phyloP scores from a whole-genome alignment of 2,113 vertebrate species.

The Brienomyrus brachyistius region DNA sequence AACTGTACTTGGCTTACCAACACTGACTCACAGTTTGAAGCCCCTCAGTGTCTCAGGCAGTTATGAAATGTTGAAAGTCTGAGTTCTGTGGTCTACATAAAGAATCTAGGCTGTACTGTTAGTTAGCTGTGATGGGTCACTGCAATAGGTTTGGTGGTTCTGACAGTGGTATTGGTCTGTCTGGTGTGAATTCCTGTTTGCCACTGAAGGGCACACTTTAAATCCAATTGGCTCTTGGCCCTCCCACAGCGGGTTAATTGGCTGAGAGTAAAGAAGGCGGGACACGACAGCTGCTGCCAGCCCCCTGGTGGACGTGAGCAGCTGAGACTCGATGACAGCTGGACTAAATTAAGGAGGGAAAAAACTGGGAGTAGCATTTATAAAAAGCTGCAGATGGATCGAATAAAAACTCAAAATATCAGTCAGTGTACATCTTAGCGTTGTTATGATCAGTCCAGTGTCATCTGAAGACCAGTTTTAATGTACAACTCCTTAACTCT shows the following conservation, averaged over 20 bases:
- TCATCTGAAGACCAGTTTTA: neutral
- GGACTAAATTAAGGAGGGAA: slow-evolving; percentile 1
- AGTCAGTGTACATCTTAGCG: neutral
- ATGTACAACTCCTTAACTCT: neutral
- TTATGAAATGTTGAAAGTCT: neutral
- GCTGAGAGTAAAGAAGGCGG: neutral
- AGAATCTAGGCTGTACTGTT: neutral
- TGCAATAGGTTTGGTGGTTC: neutral
- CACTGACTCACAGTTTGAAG: neutral
- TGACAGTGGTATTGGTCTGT: neutral
- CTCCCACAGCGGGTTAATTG: neutral
- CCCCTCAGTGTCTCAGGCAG: neutral
- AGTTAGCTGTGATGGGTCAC: neutral
- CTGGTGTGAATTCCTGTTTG: neutral
- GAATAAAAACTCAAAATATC: neutral
- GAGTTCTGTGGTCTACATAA: neutral
- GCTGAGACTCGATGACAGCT: neutral
- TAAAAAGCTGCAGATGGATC: neutral
- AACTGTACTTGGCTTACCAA: neutral
- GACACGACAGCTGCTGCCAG: neutral
- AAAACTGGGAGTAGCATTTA: neutral
- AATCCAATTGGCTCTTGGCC: neutral
- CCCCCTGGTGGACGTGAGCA: neutral
- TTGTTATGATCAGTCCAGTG: neutral
- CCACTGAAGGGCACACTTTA: neutral